phyloP scores from a whole-genome alignment of 2,113 vertebrate species.

The Cranoglanis bouderius region DNA sequence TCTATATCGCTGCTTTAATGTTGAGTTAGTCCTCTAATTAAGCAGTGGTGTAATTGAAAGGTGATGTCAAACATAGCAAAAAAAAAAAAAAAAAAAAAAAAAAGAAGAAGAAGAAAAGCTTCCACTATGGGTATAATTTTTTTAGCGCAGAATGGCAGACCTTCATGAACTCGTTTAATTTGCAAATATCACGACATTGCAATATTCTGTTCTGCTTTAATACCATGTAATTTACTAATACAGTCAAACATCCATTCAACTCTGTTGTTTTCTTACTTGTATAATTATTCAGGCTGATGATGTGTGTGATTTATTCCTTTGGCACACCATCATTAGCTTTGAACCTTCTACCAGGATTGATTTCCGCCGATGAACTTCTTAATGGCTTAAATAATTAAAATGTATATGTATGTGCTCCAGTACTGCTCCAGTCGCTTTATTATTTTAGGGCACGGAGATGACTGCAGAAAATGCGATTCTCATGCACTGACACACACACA shows the following conservation, averaged over 20 bases:
- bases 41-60: background rate
- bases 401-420: slow-evolving; percentile 7
- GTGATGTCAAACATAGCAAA: background rate
- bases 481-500: background rate
- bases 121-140: background rate
- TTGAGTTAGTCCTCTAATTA: background rate
- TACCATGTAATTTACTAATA: slow-evolving; percentile 56
- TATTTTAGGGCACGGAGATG: slow-evolving; percentile 10
- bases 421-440: slow-evolving; percentile 1
- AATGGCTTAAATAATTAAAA: slow-evolving; percentile 62
- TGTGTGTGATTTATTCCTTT: slow-evolving; percentile 57
- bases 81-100: background rate
- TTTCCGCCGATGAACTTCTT: slow-evolving; percentile 52
- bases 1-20: background rate
- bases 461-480: background rate
- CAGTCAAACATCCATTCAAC: slow-evolving; percentile 52
- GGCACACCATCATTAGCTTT: slow-evolving; percentile 63
- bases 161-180: slow-evolving; percentile 18
- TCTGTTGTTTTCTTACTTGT: slow-evolving; percentile 61
- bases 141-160: slow-evolving; percentile 1
- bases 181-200: slow-evolving; percentile 24
- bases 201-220: slow-evolving; percentile 5
- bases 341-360: slow-evolving; percentile 58
- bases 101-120: too few species aligned
- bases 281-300: slow-evolving; percentile 62